Base-by-base conservation (phyloP, 1,140 invertebrate species). In the Dryas iulia region DNA sequence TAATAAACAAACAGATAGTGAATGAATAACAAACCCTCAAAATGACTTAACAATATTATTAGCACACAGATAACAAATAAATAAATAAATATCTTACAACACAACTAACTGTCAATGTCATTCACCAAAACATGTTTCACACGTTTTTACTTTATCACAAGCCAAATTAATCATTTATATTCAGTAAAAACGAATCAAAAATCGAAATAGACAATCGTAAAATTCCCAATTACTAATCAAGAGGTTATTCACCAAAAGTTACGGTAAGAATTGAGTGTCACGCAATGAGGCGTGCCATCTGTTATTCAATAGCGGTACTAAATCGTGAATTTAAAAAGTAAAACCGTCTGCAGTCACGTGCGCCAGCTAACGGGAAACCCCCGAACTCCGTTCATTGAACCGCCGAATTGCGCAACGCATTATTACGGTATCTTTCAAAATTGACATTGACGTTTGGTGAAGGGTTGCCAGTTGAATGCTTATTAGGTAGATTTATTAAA, bases 271-370 rank as follows among this genome's bases (percentile, higher is more conserved):
- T 56, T 21, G 12, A 63, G 31, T 21, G 12, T 28, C 59, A 58
- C 56, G 28, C 28, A 59, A 66, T 52, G 53, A 25, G 56, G 31
- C 57, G 28, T 73, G 68, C 75, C 77, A 81, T 87, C 88, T 89
- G 68, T 84, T 81, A 79, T 73, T 71, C 60, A 65, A 82, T 89
- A 89, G 88, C 86, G 84, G 86, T 86, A 89, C 75, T 81, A 83
- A 82, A 83, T 84, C 77, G 83, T 78, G 73, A 84, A 88, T 88
- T 84, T 87, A 88, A 90, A n/a, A 90, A 90, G 88, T 90, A 90
- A 90, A 90, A 89, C 79, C 76, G 72, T 70, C 73, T 59, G 39
- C 23, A 61, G 72, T 85, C 84, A 88, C 86, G 86, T 87, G 79
- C 84, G 83, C 73, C 76, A 66, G 33, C 82, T 89, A 91, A 91